Base-by-base conservation (phyloP, 2,888 invertebrate species). In the Lasioglossum pauxillum region DNA sequence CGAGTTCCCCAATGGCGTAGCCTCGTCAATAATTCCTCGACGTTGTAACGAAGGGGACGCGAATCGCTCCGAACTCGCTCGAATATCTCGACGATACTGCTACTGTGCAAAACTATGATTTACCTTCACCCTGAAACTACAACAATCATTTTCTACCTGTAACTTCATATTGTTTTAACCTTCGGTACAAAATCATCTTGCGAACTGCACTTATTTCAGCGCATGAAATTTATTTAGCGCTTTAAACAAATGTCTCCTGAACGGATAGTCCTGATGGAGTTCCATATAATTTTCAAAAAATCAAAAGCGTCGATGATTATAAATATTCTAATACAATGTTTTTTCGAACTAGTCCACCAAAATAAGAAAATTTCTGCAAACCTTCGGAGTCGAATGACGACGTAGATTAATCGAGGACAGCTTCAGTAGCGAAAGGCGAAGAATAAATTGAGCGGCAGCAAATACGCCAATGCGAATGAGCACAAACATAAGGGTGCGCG, bases 1-100 rank as follows among this genome's bases (percentile, higher is more conserved):
- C 79, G 27, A 44, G 49, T 27, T 60, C 57, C 80, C 80, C 90
- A 90, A 80, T 87, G 90, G 88, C 89, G 89, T 90, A 90, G 27
- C 16, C 35, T 41, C 27, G 60, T n/a, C 73, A n/a, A 44, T 79
- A 53, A 82, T 53, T 77, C 31, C 44, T 23, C 31, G 19, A 16
- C 41, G 35, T 27, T 69, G n/a, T 23, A 3, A 57, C 27, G 31
- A 67, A 44, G n/a, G 35, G 49, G 53, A 69, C 7, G 75, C 27
- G 53, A 71, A 60, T 3, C 19, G n/a, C 10, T 10, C 1, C 5
- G 12, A 4, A 23, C n/a, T 27, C 69, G 69, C 38, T 38, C 35
- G 35, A 38, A 69, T 23, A 35, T 12, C 35, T 69, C 38, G 12
- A n/a, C 69, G 69, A 12, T 23, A 35, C 38, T 10, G 35, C 38